A percentile compares a stretch with the other conserved stretches of the same genome.
These are phyloP conservation scores for Lepus oiostolus DNA, from an alignment of 2,797 vertebrate species.

Conservation along the genomic window DNA sequence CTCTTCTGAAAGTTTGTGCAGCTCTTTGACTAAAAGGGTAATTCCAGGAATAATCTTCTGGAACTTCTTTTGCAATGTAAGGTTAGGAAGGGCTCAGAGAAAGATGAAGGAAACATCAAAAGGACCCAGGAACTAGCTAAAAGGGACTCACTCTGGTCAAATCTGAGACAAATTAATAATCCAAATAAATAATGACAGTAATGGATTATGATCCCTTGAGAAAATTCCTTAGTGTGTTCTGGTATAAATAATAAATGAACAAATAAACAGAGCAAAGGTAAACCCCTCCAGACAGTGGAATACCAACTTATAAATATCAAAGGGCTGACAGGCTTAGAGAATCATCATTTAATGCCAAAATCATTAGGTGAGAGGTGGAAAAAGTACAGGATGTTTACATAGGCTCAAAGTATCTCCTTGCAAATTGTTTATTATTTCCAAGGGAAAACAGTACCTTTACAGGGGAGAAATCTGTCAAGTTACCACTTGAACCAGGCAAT, in stretches of 20 bases:
- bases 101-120: not conserved
- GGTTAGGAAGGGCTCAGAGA: not conserved
- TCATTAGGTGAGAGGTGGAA: not conserved
- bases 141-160: not conserved
- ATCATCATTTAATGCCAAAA: not conserved
- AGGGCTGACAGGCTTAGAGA: not conserved
- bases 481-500: not conserved
- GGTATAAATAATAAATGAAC: not conserved
- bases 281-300: not conserved
- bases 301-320: not conserved
- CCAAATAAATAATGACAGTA: not conserved
- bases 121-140: not conserved
- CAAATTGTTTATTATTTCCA: slow-evolving; percentile 8
- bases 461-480: not conserved
- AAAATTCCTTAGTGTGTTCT: not conserved
- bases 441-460: not conserved
- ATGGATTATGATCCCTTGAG: not conserved
- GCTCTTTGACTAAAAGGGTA: not conserved
- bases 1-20: not conserved
- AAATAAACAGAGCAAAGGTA: not conserved
- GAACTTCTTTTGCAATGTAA: not conserved
- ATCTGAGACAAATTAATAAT: not conserved
- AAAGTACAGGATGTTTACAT: not conserved
- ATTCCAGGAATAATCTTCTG: not conserved
- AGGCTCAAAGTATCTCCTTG: too few species aligned